Percentiles rank a stretch among this genome's conserved stretches.
phyloP scores from a whole-genome alignment of 2,113 vertebrate species.

The Tetrao urogallus region DNA sequence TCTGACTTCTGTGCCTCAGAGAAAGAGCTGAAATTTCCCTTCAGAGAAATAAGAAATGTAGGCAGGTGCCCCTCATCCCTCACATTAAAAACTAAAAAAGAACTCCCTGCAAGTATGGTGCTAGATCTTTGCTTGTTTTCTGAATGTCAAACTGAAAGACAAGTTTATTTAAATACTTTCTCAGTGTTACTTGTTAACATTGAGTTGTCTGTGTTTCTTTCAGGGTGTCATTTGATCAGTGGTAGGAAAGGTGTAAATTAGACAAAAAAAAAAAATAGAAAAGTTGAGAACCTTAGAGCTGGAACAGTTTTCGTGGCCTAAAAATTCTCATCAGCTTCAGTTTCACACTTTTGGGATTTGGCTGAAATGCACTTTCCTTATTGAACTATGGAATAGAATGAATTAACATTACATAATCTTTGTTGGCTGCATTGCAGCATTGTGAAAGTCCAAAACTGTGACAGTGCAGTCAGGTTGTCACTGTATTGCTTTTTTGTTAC shows the following conservation, averaged over 20 bases:
- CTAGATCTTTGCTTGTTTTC: constrained; percentile 42
- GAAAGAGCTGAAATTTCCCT: background rate
- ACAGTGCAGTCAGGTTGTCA: background rate
- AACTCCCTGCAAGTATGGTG: background rate
- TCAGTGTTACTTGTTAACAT: constrained; percentile 55
- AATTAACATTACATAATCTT: constrained; percentile 18
- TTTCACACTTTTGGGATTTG: constrained; percentile 26
- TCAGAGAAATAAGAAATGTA: background rate
- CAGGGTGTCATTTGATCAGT: constrained; percentile 21
- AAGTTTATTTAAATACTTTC: constrained; percentile 33
- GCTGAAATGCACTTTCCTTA: constrained; percentile 30
- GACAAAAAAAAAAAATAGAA: background rate
- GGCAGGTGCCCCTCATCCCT: background rate
- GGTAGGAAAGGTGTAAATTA: constrained; percentile 38
- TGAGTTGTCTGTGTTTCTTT: constrained; percentile 44
- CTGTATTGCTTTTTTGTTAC: background rate
- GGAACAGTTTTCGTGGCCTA: constrained; percentile 32
- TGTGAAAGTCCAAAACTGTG: background rate
- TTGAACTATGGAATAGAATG: background rate
- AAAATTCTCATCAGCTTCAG: constrained; percentile 25
- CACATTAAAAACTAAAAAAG: background rate
- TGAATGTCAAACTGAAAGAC: constrained; percentile 53
- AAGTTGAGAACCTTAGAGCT: background rate
- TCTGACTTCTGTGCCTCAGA: background rate
- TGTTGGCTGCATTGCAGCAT: constrained; percentile 22